phyloP scores from a whole-genome alignment of 2,113 vertebrate species.

The Phoenicopterus ruber region DNA sequence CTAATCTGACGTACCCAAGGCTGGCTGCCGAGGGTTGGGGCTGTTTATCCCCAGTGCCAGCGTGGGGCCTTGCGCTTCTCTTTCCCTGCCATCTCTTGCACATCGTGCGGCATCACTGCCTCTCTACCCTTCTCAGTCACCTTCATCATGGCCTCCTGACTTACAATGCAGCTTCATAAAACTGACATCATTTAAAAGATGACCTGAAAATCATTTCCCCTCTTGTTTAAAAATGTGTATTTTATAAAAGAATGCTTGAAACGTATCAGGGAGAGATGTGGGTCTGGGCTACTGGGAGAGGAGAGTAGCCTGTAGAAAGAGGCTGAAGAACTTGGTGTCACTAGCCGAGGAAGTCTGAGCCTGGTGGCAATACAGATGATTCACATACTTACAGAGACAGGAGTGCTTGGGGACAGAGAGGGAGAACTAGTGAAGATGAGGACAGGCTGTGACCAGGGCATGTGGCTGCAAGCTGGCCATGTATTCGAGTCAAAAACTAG shows the following conservation, averaged over 20 bases:
- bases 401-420: background rate
- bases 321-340: background rate
- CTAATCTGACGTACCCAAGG: background rate
- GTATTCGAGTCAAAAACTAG: background rate
- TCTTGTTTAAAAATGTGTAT: background rate
- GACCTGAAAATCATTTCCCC: background rate
- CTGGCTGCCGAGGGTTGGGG: background rate
- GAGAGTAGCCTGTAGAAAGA: background rate
- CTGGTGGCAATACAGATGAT: background rate
- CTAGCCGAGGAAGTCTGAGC: background rate
- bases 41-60: background rate
- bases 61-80: background rate
- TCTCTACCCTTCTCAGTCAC: background rate
- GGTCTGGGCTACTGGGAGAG: background rate
- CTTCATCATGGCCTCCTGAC: background rate
- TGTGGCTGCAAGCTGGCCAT: background rate
- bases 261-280: background rate
- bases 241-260: background rate
- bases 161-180: background rate
- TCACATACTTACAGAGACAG: background rate
- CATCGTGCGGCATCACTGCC: background rate
- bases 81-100: background rate
- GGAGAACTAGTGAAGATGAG: background rate
- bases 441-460: fast-evolving
- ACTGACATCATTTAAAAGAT: background rate